Evolutionary conservation across 2,888 invertebrate species (phyloP).

Genomic region (Halictus ligatus): DNA sequence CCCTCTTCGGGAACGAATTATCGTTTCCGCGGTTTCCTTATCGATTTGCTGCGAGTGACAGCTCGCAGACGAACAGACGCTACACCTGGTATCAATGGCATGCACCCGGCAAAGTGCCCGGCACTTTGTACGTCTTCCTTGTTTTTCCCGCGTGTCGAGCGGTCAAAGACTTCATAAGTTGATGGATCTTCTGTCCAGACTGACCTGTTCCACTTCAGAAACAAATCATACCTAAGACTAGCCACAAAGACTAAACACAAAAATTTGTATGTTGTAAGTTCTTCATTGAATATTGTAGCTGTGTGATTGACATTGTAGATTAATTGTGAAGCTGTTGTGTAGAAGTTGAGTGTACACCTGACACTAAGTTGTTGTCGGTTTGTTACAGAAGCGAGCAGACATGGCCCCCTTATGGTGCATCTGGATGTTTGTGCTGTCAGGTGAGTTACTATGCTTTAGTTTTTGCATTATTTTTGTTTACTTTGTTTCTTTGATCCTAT

Average conservation of each 20-base stretch:
- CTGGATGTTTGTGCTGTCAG: constrained; percentile 64
- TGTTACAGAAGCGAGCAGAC: constrained; percentile 65
- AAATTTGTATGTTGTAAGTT: background rate
- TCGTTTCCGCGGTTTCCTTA: background rate
- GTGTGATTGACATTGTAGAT: background rate
- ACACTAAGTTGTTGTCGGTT: constrained; percentile 12
- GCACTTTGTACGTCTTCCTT: constrained; percentile 46
- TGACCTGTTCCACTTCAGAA: background rate
- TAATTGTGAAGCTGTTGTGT: no score
- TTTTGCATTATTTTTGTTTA: background rate
- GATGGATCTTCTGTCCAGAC: constrained; percentile 12
- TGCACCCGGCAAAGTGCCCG: constrained; percentile 53
- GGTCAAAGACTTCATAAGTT: constrained; percentile 58
- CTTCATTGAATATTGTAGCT: background rate
- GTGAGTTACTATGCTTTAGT: constrained; percentile 56
- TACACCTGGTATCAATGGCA: constrained; percentile 28
- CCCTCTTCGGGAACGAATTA: background rate
- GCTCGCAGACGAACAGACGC: background rate
- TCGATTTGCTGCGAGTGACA: constrained; percentile 23
- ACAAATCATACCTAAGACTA: no score
- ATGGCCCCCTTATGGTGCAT: constrained; percentile 62
- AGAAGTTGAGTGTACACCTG: background rate
- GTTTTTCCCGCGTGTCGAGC: constrained; percentile 37
- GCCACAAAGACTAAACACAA: background rate
- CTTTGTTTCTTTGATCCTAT: background rate